Conservation (phyloP, 2,797 vertebrate species). For the Poeciliopsis gracilis region DNA sequence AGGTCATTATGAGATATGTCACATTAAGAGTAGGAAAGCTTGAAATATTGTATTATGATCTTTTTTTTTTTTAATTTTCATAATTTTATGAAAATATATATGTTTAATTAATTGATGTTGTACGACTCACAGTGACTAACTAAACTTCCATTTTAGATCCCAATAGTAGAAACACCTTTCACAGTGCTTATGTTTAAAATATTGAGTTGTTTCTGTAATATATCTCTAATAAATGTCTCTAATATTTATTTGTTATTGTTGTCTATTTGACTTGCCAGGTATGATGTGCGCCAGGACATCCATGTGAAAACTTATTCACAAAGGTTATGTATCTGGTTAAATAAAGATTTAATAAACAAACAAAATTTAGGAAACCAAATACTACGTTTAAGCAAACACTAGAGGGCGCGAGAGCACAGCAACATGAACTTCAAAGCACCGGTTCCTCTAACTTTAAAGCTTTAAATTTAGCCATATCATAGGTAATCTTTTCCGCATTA, state of each 20-base stretch:
- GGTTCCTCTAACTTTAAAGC: background rate
- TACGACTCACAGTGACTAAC: background rate
- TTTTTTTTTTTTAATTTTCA: background rate
- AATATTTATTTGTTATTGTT: background rate
- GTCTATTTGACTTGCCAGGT: background rate
- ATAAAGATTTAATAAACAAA: background rate
- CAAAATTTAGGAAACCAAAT: background rate
- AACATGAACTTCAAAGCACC: background rate
- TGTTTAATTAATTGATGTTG: background rate
- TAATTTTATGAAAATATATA: background rate
- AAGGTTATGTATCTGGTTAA: background rate
- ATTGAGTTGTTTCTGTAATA: background rate
- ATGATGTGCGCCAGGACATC: background rate
- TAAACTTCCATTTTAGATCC: background rate
- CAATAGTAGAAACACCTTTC: background rate
- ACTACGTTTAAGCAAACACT: slow-evolving; percentile 26
- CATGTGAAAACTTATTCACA: background rate
- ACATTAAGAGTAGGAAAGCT: background rate
- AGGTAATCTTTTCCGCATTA: background rate
- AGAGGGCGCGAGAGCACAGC: slow-evolving; percentile 62
- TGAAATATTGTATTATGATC: background rate
- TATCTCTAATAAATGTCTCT: background rate
- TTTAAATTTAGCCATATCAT: background rate
- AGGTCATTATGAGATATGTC: background rate
- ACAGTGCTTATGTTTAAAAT: background rate